These are phyloP conservation scores for Sebastes kiyomatsui DNA, from an alignment of 2,797 vertebrate species.

Conservation along the genomic window DNA sequence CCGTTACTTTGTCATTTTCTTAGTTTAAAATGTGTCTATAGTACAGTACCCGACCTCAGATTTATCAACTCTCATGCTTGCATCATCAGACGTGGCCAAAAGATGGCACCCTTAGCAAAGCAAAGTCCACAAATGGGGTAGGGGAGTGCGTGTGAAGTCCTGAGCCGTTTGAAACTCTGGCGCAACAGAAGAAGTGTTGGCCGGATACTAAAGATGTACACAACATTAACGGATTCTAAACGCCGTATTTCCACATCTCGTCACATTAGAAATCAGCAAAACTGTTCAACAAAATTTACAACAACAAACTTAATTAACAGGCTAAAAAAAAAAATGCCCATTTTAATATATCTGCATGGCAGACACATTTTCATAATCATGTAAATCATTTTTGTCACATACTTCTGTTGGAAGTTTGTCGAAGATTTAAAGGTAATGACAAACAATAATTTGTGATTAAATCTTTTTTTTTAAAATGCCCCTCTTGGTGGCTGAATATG, in stretches of 20 bases:
- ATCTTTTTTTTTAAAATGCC: not conserved
- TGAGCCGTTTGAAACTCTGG: not conserved
- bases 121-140: not conserved
- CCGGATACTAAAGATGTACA: not conserved
- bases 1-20: not conserved
- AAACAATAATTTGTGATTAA: slow-evolving; percentile 19
- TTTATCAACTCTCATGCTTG: not conserved
- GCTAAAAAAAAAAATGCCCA: slow-evolving; percentile 18
- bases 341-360: slow-evolving; percentile 30
- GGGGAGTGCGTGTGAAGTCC: not conserved
- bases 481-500: not conserved
- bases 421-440: not conserved
- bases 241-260: not conserved
- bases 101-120: slow-evolving; percentile 48
- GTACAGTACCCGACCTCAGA: not conserved
- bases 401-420: slow-evolving; percentile 1
- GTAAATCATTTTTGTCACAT: not conserved
- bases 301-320: not conserved
- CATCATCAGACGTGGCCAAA: slow-evolving; percentile 32
- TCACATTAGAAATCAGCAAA: not conserved
- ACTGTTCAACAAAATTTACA: not conserved
- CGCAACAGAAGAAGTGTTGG: not conserved
- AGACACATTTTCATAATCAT: slow-evolving; percentile 34
- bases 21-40: not conserved
- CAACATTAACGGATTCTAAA: not conserved